Evolutionary conservation across 2,797 vertebrate species (phyloP).

Genomic region (Myotis vivesi): DNA sequence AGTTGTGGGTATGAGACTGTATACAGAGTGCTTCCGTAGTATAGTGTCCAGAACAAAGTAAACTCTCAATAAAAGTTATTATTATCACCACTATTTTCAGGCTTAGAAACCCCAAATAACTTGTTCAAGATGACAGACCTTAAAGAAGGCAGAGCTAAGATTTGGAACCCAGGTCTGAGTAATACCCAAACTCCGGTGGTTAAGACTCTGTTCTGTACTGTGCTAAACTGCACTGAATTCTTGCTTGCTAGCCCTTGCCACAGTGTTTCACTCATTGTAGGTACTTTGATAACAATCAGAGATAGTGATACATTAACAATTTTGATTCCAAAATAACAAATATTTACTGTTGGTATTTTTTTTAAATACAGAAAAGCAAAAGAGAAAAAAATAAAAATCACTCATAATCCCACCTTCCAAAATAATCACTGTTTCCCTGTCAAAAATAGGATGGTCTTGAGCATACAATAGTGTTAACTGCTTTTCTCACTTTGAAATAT

Average conservation of each 20-base stretch:
- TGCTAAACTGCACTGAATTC: background rate
- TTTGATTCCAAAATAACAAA: constrained; percentile 48
- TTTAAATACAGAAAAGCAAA: constrained; percentile 33
- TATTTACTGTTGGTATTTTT: background rate
- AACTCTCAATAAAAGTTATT: background rate
- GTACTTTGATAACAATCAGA: constrained; percentile 25
- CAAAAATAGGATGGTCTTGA: constrained; percentile 46
- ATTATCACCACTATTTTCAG: constrained; percentile 14
- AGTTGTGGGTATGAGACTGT: background rate
- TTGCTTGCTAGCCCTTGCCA: background rate
- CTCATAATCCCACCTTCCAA: constrained; percentile 2
- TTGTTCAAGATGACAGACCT: constrained; percentile 27
- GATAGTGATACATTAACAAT: background rate
- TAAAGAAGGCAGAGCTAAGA: constrained; percentile 9
- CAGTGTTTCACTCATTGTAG: background rate
- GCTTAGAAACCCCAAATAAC: constrained; percentile 29
- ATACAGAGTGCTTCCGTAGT: background rate
- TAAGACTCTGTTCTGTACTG: background rate
- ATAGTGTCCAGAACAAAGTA: background rate
- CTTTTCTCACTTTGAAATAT: constrained; percentile 57
- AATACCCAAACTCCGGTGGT: background rate
- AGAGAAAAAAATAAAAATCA: constrained; percentile 30
- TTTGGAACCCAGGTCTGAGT: background rate
- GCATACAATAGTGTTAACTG: constrained; percentile 21
- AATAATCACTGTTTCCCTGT: constrained; percentile 27